These are phyloP conservation scores for Neoarius graeffei DNA, from an alignment of 2,113 vertebrate genomes.

Conservation along the genomic window DNA sequence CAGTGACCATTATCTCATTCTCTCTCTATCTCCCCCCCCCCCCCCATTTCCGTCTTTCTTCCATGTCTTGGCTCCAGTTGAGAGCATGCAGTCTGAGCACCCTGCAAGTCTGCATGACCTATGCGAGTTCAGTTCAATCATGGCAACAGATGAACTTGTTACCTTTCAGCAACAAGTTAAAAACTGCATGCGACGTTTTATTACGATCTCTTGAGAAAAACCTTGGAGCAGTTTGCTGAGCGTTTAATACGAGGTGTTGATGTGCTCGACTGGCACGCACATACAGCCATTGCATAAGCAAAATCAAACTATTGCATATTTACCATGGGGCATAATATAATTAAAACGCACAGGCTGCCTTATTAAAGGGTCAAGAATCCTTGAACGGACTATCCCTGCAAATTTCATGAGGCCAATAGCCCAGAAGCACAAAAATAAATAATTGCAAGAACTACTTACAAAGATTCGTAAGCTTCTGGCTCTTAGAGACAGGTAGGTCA, in stretches of 20 bases:
- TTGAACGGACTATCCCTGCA: background rate
- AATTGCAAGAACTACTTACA: background rate
- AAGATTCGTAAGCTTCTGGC: background rate
- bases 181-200: constrained; percentile 44
- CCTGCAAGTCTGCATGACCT: constrained; percentile 75
- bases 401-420: background rate
- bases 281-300: background rate
- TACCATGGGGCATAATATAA: no score
- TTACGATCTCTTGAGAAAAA: background rate
- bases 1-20: constrained; percentile 36
- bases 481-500: background rate
- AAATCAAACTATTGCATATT: background rate
- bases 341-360: background rate
- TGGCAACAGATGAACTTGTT: constrained; percentile 43
- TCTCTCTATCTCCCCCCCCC: background rate
- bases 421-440: background rate
- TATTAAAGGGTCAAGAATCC: background rate
- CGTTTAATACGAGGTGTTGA: background rate
- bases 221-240: background rate
- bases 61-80: background rate
- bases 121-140: constrained; percentile 73
- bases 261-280: background rate
- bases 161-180: constrained; percentile 61
- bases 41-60: constrained; percentile 68
- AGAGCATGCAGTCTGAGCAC: constrained; percentile 31